These are phyloP conservation scores for Abrostola tripartita DNA, from an alignment of 2,888 invertebrate genomes.

Conservation along the genomic window DNA sequence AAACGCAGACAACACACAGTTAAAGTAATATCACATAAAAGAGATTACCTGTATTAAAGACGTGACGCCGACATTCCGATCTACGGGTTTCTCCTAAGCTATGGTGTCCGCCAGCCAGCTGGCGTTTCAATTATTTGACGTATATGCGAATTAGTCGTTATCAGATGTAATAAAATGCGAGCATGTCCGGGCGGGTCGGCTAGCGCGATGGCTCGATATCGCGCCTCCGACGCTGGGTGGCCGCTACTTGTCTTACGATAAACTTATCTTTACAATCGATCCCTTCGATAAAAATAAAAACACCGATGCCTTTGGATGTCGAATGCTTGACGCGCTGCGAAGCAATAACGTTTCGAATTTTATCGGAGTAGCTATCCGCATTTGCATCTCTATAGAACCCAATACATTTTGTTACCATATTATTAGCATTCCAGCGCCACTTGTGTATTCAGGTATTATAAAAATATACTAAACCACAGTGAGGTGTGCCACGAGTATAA, in stretches of 20 bases:
- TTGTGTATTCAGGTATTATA: slow-evolving; percentile 61
- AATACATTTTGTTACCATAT: slow-evolving; percentile 82
- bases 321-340: slow-evolving; percentile 82
- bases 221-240: slow-evolving; percentile 76
- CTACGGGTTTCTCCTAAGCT: slow-evolving; percentile 50
- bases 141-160: slow-evolving; percentile 84
- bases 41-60: slow-evolving; percentile 64
- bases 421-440: slow-evolving; percentile 79
- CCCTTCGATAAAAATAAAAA: slow-evolving; percentile 85
- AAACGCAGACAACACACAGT: slow-evolving; percentile 52
- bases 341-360: slow-evolving; percentile 83
- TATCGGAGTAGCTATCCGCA: slow-evolving; percentile 80
- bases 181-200: slow-evolving; percentile 67
- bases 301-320: slow-evolving; percentile 76
- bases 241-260: slow-evolving; percentile 88
- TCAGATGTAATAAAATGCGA: slow-evolving; percentile 86
- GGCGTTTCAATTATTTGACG: slow-evolving; percentile 82
- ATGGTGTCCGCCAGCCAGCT: slow-evolving; percentile 51
- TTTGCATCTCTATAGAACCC: slow-evolving; percentile 84
- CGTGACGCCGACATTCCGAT: slow-evolving; percentile 67
- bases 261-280: slow-evolving; percentile 88
- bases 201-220: slow-evolving; percentile 64
- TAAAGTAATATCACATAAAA: slow-evolving; percentile 62
- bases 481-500: slow-evolving; percentile 38
- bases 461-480: slow-evolving; percentile 48